Base-by-base conservation (phyloP, 2,797 vertebrate genomes). In the Yasuhikotakia modesta region DNA sequence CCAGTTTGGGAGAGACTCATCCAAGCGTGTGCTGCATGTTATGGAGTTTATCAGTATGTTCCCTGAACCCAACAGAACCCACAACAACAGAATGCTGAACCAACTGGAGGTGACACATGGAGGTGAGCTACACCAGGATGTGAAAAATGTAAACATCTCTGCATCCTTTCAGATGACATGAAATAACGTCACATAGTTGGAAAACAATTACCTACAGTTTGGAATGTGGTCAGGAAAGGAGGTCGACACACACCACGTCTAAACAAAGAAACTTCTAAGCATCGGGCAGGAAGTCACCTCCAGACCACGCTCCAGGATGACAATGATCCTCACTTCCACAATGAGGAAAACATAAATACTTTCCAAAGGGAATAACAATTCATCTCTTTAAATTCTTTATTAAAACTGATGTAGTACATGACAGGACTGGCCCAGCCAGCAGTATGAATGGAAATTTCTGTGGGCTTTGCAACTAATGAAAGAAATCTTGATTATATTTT, bases 41-140 rank as follows among this genome's bases (percentile, higher is more conserved):
- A n/a, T n/a, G n/a, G n/a, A n/a, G n/a, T n/a, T n/a, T n/a, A n/a
- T n/a, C n/a, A n/a, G n/a, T n/a, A n/a, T n/a, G n/a, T n/a, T n/a
- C n/a, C n/a, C n/a, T n/a, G n/a, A n/a, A n/a, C n/a, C n/a, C n/a
- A n/a, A n/a, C n/a, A n/a, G n/a, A n/a, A n/a, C n/a, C n/a, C n/a
- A n/a, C n/a, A n/a, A n/a, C n/a, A n/a, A n/a, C n/a, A n/a, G n/a
- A n/a, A n/a, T n/a, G n/a, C n/a, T n/a, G n/a, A n/a, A n/a, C n/a
- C n/a, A n/a, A n/a, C n/a, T n/a, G n/a, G n/a, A n/a, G n/a, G n/a
- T n/a, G n/a, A n/a, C n/a, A n/a, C n/a, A n/a, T n/a, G n/a, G n/a
- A n/a, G n/a, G n/a, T n/a, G n/a, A n/a, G n/a, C n/a, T 35, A 14
- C 53, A 68, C 79, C 75, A 70, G 63, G 53, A 68, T 71, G 58